phyloP scores from a whole-genome alignment of 2,113 vertebrate species.

The Gallinago undulata region DNA sequence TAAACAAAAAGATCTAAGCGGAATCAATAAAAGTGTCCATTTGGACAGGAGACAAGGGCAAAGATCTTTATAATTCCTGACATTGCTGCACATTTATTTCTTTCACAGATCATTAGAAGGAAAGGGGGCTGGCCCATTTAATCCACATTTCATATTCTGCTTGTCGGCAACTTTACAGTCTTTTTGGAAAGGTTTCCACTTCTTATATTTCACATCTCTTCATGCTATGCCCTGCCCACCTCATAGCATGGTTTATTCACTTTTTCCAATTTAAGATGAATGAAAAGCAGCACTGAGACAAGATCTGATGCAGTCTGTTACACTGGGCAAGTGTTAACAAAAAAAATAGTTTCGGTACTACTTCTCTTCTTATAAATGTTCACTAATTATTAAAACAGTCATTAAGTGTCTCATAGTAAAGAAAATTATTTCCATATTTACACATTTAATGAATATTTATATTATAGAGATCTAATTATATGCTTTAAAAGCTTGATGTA shows the following conservation, averaged over 20 bases:
- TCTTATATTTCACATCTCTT: not conserved
- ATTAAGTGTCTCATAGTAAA: not conserved
- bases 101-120: not conserved
- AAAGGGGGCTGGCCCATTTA: not conserved
- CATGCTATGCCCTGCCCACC: not conserved
- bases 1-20: not conserved
- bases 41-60: not conserved
- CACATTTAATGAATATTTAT: not conserved
- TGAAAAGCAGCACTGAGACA: not conserved
- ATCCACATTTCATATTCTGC: not conserved
- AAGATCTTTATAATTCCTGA: constrained; percentile 7
- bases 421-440: not conserved
- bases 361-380: not conserved
- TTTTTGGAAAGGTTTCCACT: not conserved
- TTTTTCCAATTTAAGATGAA: not conserved
- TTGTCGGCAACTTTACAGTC: not conserved
- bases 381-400: not conserved
- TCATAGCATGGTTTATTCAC: not conserved
- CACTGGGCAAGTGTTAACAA: not conserved
- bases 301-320: not conserved
- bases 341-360: not conserved
- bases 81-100: not conserved
- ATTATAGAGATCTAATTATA: not conserved
- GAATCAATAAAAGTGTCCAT: not conserved
- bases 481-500: not conserved